A percentile compares a stretch with the other conserved stretches of the same genome.
These are phyloP conservation scores for Conger conger DNA, from an alignment of 2,113 vertebrate genomes.

Conservation along the genomic window DNA sequence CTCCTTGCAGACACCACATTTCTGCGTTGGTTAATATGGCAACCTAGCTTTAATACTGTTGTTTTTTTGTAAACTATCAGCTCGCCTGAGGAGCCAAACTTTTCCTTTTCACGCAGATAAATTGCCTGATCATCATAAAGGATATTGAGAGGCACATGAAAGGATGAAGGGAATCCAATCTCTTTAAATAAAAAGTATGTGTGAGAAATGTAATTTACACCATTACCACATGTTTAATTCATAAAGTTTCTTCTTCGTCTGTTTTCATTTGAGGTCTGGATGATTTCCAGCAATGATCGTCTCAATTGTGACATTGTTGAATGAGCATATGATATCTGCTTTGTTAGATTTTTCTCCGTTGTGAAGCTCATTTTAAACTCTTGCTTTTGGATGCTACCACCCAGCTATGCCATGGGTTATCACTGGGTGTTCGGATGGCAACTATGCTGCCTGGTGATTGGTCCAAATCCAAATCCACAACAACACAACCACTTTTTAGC, in stretches of 20 bases:
- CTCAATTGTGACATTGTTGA: background rate
- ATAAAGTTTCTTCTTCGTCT: background rate
- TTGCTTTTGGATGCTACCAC: background rate
- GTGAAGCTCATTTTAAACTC: constrained; percentile 3
- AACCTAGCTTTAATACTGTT: background rate
- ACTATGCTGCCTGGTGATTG: background rate
- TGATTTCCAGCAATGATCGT: background rate
- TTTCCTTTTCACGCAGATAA: background rate
- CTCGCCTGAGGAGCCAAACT: background rate
- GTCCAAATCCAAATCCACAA: background rate
- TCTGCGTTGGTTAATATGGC: background rate
- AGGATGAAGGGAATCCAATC: background rate
- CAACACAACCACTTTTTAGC: background rate
- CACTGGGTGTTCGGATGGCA: background rate
- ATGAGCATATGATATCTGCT: background rate
- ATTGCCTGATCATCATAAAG: background rate
- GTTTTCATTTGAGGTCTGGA: constrained; percentile 17
- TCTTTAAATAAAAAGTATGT: background rate
- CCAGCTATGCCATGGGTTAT: background rate
- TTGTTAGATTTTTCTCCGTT: constrained; percentile 21
- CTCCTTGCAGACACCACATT: background rate
- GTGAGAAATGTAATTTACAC: background rate
- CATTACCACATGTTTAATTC: background rate
- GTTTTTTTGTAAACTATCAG: background rate
- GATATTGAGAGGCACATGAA: background rate